Conservation (phyloP, 2,797 vertebrate genomes). For the Jordanella pulchra region DNA sequence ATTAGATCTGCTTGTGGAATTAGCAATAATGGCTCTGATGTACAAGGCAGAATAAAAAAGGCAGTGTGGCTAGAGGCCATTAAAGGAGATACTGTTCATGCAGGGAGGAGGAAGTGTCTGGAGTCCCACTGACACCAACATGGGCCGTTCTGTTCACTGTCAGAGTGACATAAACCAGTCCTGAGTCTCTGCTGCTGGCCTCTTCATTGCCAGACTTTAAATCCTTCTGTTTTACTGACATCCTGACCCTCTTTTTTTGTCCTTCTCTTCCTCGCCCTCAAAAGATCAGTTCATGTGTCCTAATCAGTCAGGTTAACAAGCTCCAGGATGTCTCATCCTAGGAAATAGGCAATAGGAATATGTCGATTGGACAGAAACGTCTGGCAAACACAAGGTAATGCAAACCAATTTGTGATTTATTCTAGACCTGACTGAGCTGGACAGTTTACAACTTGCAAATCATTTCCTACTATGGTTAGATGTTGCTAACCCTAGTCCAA, state of each 20-base stretch:
- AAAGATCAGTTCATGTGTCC: constrained; percentile 59
- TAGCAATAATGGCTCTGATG: constrained; percentile 47
- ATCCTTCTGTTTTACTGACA: constrained; percentile 48
- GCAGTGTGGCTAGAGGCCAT: constrained; percentile 33
- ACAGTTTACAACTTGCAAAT: not conserved
- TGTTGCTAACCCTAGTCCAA: not conserved
- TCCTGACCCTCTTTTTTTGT: constrained; percentile 9
- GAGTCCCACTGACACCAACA: constrained; percentile 68
- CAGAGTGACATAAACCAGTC: constrained; percentile 73
- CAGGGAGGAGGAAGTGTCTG: constrained; percentile 46
- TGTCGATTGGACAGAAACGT: constrained; percentile 28
- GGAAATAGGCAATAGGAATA: constrained; percentile 34
- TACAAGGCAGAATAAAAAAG: constrained; percentile 11
- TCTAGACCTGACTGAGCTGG: not conserved
- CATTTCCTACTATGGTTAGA: constrained; percentile 9
- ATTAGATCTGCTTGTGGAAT: constrained; percentile 46
- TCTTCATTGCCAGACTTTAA: constrained; percentile 40
- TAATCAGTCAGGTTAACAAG: constrained; percentile 56
- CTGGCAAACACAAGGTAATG: constrained; percentile 18
- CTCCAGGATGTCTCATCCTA: constrained; percentile 59
- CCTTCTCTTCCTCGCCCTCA: constrained; percentile 14
- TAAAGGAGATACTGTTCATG: constrained; percentile 36
- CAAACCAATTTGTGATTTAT: constrained; percentile 52
- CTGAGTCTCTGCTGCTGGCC: constrained; percentile 52
- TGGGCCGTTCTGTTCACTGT: constrained; percentile 71